Conservation (phyloP, 1,140 invertebrate species). For the Papilio machaon region DNA sequence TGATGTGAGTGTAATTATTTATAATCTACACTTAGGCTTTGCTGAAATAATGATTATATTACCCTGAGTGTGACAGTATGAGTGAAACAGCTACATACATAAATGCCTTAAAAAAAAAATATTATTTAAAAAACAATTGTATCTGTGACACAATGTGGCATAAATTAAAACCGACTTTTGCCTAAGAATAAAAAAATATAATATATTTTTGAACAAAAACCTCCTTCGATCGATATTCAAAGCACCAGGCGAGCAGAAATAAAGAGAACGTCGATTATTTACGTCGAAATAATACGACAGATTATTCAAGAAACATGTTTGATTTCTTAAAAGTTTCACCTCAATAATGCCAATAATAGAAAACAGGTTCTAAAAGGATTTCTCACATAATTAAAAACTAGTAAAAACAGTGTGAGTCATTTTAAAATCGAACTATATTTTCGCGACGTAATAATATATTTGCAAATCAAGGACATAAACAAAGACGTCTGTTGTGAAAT, state of each 20-base stretch:
- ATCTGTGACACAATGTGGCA: not conserved
- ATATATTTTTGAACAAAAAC: slow-evolving; percentile 47
- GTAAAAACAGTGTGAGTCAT: slow-evolving; percentile 16
- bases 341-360: not conserved
- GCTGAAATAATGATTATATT: no score
- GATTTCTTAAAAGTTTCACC: slow-evolving; percentile 15
- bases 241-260: slow-evolving; percentile 54
- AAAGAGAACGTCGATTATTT: slow-evolving; percentile 30
- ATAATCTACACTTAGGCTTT: no score
- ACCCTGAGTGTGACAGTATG: no score
- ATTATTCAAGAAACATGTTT: not conserved
- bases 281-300: not conserved
- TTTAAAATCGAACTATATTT: slow-evolving; percentile 40
- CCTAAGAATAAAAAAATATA: not conserved
- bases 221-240: slow-evolving; percentile 50
- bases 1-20: no score
- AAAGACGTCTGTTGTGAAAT: slow-evolving; percentile 59
- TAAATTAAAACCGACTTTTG: slow-evolving; percentile 13
- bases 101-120: no score
- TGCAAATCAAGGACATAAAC: slow-evolving; percentile 53
- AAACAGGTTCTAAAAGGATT: slow-evolving; percentile 8
- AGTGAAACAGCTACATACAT: no score
- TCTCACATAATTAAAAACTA: not conserved
- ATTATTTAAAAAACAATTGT: not conserved
- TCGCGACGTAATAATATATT: slow-evolving; percentile 46